These are phyloP conservation scores for Cyprinodon brontotheroides DNA, from an alignment of 2,113 vertebrate genomes.

Conservation along the genomic window DNA sequence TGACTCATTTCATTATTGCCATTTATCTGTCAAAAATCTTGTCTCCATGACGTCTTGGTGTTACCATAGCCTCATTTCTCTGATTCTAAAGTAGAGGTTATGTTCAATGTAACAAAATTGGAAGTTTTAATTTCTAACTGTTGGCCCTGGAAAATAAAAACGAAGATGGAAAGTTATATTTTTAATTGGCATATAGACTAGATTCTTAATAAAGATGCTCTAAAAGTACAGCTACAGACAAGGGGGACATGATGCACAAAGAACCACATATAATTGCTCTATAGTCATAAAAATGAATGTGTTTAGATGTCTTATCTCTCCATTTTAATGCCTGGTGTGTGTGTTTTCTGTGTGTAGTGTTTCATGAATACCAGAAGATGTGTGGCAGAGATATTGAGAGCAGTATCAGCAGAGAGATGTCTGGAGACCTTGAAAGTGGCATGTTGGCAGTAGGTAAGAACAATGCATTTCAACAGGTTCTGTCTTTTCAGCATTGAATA, in stretches of 20 bases:
- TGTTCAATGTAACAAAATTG: not conserved
- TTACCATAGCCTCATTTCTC: not conserved
- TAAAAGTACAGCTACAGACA: too few relatives aligned
- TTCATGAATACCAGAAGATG: conserved; percentile 93
- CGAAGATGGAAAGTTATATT: not conserved
- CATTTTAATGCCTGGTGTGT: not conserved
- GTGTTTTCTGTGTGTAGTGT: conserved; percentile 79
- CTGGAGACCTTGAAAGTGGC: conserved; percentile 93
- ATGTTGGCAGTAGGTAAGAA: conserved; percentile 95
- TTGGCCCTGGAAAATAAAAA: not conserved
- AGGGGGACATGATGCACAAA: not conserved
- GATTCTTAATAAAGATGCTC: not conserved
- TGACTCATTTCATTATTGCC: not conserved
- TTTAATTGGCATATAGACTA: not conserved
- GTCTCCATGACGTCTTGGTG: not conserved
- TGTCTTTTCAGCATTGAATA: not conserved
- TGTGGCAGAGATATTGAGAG: conserved; percentile 92
- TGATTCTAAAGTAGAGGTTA: not conserved
- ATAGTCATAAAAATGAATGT: not conserved
- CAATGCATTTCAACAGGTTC: not conserved
- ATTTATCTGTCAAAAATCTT: not conserved
- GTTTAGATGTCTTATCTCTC: not conserved
- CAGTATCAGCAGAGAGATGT: conserved; percentile 95
- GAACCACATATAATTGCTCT: not conserved
- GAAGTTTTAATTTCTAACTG: not conserved